Percentiles rank a stretch among this genome's conserved stretches.
Evolutionary conservation across 2,797 vertebrate species (phyloP).

Genomic region (Melopsittacus undulatus): DNA sequence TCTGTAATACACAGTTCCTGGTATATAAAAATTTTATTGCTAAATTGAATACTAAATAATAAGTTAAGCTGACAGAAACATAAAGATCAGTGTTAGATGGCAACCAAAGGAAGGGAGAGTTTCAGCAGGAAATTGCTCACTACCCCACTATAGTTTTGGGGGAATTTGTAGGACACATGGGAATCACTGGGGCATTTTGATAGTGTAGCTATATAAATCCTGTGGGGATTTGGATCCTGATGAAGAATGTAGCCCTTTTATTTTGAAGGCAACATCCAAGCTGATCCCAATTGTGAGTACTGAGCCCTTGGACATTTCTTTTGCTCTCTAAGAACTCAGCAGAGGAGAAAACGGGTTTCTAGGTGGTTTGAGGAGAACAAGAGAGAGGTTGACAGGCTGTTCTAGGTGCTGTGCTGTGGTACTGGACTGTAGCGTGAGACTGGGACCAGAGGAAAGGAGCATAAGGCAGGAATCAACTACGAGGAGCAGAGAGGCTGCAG

Average conservation of each 20-base stretch:
- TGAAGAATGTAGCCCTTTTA: neutral
- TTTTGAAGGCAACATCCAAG: neutral
- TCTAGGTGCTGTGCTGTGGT: neutral
- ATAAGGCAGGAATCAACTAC: neutral
- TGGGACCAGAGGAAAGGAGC: neutral
- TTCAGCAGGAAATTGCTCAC: neutral
- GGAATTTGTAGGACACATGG: neutral
- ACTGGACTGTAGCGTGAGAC: fast-evolving
- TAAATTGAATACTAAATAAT: slow-evolving; percentile 57
- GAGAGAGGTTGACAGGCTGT: neutral
- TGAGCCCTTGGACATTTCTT: neutral
- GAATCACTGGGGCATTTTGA: neutral
- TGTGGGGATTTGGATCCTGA: neutral
- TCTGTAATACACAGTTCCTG: slow-evolving; percentile 4
- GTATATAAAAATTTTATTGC: slow-evolving; percentile 46
- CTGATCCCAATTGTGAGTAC: neutral
- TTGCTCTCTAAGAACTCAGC: neutral
- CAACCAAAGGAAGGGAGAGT: slow-evolving; percentile 45
- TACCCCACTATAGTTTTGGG: neutral
- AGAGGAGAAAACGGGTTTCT: slow-evolving; percentile 22
- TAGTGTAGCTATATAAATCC: neutral
- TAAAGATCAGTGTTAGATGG: slow-evolving; percentile 15
- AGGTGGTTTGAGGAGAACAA: neutral
- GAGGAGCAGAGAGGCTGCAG: neutral
- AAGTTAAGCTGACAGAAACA: slow-evolving; percentile 58